Evolutionary conservation across 2,113 vertebrate species (phyloP), one percentile per base, ranked within the genome.

Genomic region (Poeciliopsis turrubarensis): DNA sequence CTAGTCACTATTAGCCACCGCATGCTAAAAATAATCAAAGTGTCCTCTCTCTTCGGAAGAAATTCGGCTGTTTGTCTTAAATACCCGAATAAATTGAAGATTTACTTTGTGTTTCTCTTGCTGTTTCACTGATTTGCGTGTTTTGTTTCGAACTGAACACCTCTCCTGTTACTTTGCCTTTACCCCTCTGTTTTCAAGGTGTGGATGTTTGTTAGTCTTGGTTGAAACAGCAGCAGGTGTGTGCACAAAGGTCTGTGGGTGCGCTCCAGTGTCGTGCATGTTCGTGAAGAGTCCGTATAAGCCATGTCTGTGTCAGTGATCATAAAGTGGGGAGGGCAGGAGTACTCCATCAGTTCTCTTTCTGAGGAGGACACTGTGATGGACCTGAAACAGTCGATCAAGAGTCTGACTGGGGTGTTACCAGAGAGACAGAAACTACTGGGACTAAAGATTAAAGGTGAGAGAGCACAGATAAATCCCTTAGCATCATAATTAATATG

Each of bases 251-350:
- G 34, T 83, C 14, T 73, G 37, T 63, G 41, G 30, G 26, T 15
- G 61, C 76, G 79, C 74, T 74, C 77, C 72, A 73, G 66, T 60
- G 2, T 44, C 30, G 79, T 63, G 81, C 72, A 54, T 76, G 78
- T 78, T 70, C 73, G 75, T 81, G 77, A 90, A 71, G 74, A 91
- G 79, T 34, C 61, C 2, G 65, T 54, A 22, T 74, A 77, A 85
- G 76, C 27, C 91, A 99, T 99, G 98, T 96, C 96, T 65, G 94
- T 99, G n/a, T 98, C 97, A 72, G 95, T 99, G 73, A 99, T 99
- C 63, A 98, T 99, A 82, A 99, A 99, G 89, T 99, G 98, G 98
- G 96, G 97, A 67, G 98, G 98, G 29, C 98, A 99, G 90, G 98
- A 99, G 84, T 99, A 98, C 93, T 96, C 96, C 0, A 96, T 99